These are phyloP conservation scores for Geotrypetes seraphini DNA, from an alignment of 2,797 vertebrate species.

Conservation along the genomic window DNA sequence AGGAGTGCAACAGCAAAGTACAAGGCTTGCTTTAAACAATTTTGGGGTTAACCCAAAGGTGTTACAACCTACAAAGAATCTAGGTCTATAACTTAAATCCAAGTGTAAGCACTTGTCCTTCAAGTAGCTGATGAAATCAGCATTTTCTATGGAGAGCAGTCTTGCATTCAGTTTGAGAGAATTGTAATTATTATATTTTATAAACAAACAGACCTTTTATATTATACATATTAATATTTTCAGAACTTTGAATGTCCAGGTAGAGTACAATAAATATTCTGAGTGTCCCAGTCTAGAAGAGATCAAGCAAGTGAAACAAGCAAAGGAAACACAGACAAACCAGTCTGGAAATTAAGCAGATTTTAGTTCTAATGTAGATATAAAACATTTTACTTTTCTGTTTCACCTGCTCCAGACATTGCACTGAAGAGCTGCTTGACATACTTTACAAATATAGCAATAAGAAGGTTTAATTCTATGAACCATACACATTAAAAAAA, in stretches of 20 bases:
- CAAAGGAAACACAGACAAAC: background rate
- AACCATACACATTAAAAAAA: too few relatives aligned
- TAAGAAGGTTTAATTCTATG: background rate
- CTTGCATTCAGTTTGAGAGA: too few relatives aligned
- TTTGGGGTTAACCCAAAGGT: too few relatives aligned
- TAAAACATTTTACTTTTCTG: background rate
- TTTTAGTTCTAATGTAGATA: background rate
- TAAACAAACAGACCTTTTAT: too few relatives aligned
- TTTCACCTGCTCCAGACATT: background rate
- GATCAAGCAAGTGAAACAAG: background rate
- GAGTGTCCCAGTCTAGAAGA: background rate
- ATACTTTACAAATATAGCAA: background rate
- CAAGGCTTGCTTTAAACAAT: too few relatives aligned
- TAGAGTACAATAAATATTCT: background rate
- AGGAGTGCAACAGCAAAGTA: too few relatives aligned
- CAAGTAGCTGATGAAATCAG: too few relatives aligned
- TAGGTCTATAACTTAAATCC: too few relatives aligned
- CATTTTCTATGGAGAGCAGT: background rate
- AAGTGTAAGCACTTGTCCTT: too few relatives aligned
- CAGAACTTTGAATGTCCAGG: background rate
- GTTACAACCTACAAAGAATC: too few relatives aligned
- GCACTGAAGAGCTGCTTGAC: background rate
- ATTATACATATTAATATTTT: background rate
- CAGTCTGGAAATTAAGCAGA: background rate
- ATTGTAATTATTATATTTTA: too few relatives aligned